These are phyloP conservation scores for Drosophila albomicans DNA, from an alignment of 1,140 invertebrate genomes.

Conservation along the genomic window DNA sequence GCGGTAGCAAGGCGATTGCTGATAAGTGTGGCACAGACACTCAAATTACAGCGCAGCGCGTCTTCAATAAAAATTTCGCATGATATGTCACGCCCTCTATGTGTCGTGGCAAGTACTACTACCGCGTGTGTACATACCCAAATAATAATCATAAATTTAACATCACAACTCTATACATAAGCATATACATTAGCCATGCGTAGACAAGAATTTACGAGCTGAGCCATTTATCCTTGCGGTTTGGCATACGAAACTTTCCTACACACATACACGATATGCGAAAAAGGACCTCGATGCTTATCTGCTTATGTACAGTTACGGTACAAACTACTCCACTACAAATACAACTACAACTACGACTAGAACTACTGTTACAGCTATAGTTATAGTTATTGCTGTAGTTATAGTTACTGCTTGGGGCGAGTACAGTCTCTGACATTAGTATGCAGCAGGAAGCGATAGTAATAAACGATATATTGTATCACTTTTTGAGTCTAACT, in stretches of 20 bases:
- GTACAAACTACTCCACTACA: constrained; percentile 14
- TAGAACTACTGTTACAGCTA: not conserved
- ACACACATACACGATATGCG: constrained; percentile 46
- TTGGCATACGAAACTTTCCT: constrained; percentile 54
- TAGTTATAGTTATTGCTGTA: constrained; percentile 1
- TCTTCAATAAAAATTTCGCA: constrained; percentile 49
- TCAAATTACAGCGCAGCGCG: constrained; percentile 73
- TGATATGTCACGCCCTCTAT: constrained; percentile 41
- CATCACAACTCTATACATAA: constrained; percentile 4
- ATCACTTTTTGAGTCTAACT: not conserved
- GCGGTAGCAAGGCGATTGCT: constrained; percentile 43
- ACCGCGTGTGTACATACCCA: not conserved
- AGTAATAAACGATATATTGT: constrained; percentile 1
- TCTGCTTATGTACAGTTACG: constrained; percentile 36
- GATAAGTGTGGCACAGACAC: constrained; percentile 72
- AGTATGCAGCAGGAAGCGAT: not conserved
- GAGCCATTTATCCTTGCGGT: constrained; percentile 46
- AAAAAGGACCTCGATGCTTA: constrained; percentile 61
- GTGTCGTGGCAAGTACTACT: constrained; percentile 24
- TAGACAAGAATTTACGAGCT: constrained; percentile 55
- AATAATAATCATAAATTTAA: constrained; percentile 27
- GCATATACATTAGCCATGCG: constrained; percentile 35
- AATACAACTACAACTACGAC: not conserved
- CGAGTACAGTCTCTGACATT: not conserved
- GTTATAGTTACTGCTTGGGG: constrained; percentile 2